Conservation (phyloP, 35 echinoderm and acorn worm species). For the Ptychodera flava region DNA sequence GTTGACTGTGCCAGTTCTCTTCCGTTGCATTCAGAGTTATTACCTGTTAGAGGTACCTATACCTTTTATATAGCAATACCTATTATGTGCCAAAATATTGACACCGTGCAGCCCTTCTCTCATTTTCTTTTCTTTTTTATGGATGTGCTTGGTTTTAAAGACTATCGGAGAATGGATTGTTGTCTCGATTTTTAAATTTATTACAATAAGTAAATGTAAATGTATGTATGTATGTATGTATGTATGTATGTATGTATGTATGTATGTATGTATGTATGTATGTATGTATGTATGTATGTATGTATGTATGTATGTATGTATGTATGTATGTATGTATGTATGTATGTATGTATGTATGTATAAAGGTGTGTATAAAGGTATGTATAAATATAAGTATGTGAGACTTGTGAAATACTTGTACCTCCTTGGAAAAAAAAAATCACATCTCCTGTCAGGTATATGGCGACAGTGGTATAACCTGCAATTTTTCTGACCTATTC, state of each 20-base stretch:
- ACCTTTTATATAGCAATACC: no score
- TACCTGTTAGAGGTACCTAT: no score
- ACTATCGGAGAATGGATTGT: not conserved
- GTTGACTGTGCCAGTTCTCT: no score
- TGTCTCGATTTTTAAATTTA: not conserved
- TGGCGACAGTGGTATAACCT: no score
- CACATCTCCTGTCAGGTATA: no score
- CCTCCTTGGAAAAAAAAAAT: no score
- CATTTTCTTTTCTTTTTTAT: no score
- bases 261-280: not conserved
- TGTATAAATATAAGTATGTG: not conserved
- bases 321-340: not conserved
- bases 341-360: not conserved
- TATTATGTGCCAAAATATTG: no score
- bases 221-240: not conserved
- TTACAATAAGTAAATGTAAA: not conserved
- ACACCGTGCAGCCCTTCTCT: no score
- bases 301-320: conserved; percentile 1
- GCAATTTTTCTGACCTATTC: no score
- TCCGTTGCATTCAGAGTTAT: no score
- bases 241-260: not conserved
- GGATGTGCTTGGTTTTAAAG: not conserved
- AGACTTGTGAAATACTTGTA: no score
- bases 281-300: not conserved
- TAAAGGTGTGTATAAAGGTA: not conserved